Evolutionary conservation across 2,113 vertebrate genomes (phyloP).

Genomic region (Passer domesticus): DNA sequence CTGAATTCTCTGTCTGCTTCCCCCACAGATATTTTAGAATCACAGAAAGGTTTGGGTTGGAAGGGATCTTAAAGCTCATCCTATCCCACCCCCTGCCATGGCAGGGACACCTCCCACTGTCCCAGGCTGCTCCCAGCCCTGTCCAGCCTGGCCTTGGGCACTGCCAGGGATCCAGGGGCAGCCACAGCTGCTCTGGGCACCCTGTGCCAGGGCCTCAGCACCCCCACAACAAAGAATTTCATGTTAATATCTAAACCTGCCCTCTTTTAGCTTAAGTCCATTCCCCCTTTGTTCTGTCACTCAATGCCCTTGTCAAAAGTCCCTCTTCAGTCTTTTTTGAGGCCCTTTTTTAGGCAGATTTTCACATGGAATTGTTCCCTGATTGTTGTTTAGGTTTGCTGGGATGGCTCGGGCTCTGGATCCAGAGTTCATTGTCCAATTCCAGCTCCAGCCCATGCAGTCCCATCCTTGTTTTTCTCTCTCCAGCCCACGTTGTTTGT

Average conservation of each 20-base stretch:
- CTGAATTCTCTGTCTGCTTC: background rate
- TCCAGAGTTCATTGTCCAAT: background rate
- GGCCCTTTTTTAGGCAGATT: background rate
- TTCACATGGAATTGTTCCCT: background rate
- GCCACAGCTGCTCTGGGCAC: background rate
- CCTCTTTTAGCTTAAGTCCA: background rate
- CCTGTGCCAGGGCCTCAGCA: fast-evolving
- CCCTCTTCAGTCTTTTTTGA: background rate
- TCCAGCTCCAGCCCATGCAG: fast-evolving
- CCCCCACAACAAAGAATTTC: fast-evolving
- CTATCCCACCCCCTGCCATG: too few species aligned
- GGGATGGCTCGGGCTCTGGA: background rate
- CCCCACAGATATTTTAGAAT: background rate
- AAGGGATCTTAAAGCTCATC: background rate
- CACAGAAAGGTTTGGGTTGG: background rate
- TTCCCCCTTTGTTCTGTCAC: background rate
- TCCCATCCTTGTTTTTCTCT: background rate
- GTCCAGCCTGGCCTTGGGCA: fast-evolving
- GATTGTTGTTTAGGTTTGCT: background rate
- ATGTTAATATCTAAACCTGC: background rate
- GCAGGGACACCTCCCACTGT: fast-evolving
- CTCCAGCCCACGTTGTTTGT: background rate
- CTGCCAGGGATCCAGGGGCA: background rate
- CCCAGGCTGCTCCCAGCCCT: fast-evolving
- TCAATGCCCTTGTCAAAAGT: background rate